These are phyloP conservation scores for Sminthurinus aureus DNA, from an alignment of 2,888 invertebrate species.

Conservation along the genomic window DNA sequence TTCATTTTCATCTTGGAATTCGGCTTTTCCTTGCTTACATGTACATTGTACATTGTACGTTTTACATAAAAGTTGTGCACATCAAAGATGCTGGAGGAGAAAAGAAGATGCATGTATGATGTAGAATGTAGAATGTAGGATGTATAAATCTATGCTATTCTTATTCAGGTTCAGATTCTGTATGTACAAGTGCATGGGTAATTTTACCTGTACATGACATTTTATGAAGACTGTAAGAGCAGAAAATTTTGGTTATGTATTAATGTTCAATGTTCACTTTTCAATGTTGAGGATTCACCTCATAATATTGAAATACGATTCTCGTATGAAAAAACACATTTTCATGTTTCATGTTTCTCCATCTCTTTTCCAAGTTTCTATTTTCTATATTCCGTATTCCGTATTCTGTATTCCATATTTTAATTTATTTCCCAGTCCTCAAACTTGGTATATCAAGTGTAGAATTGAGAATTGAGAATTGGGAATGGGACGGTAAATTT, in stretches of 20 bases:
- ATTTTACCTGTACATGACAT: background rate
- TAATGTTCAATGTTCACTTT: too few species aligned
- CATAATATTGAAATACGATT: too few species aligned
- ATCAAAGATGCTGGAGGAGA: background rate
- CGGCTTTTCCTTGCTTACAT: too few species aligned
- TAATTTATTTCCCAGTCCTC: background rate
- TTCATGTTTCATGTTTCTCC: background rate
- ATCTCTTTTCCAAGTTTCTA: conserved; percentile 2
- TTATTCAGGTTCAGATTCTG: background rate
- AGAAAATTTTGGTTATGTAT: too few species aligned
- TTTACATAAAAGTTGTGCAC: background rate
- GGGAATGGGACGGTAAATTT: background rate
- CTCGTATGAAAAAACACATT: background rate
- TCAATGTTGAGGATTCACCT: too few species aligned
- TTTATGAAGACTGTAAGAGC: background rate
- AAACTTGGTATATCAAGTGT: background rate
- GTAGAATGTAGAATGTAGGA: background rate
- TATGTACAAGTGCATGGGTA: background rate
- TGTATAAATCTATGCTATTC: background rate
- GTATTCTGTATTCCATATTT: background rate
- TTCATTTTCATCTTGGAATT: too few species aligned
- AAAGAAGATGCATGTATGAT: background rate
- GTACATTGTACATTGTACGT: background rate
- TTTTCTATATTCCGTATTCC: background rate
- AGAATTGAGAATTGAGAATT: background rate